Evolutionary conservation across 2,797 vertebrate genomes (phyloP), one percentile per base, ranked within the genome.

Genomic region (Danio jaintianensis): DNA sequence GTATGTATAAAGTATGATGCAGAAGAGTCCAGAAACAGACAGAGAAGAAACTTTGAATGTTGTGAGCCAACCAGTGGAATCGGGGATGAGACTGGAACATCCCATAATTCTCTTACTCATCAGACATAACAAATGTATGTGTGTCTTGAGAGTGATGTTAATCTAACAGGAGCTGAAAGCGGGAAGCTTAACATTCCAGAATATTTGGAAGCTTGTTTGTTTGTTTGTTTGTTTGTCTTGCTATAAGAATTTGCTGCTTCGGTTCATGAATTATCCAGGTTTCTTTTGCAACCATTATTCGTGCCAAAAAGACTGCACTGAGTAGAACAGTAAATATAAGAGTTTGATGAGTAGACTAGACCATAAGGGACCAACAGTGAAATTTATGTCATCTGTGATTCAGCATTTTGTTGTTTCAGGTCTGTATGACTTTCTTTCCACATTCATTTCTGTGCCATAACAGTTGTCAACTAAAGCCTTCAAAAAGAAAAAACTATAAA

Each of bases 161-260:
- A 43, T 75, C 47, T 20, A 63, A n/a, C 59, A n/a, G 62, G 29
- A 7, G 50, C 22, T 75, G 20, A 55, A 29, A n/a, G 11, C 13
- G 16, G 16, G 53, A 53, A 47, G 48, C 68, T 52, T 59, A 45
- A 18, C 12, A 64, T 75, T 64, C 48, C 62, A 42, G 42, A 63
- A 56, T 38, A 62, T 73, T 75, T 62, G 13, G 11, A n/a, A 40
- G n/a, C 8, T 56, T 69, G 58, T 78, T 68, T 82, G 55, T 79
- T 56, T 69, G 58, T 78, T 68, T 82, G 55, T 79, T 79, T 56
- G 40, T 45, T 58, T 72, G 50, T 71, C 29, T 42, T 43, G 47
- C 77, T 69, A 68, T 59, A 82, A 70, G 45, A 45, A 62, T 77
- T 52, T 66, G 11, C 70, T 63, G 50, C 29, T 22, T 43, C 13